A percentile compares a stretch with the other conserved stretches of the same genome.
Conservation (phyloP, 1,140 invertebrate genomes). For the Steinernema khuongi region DNA sequence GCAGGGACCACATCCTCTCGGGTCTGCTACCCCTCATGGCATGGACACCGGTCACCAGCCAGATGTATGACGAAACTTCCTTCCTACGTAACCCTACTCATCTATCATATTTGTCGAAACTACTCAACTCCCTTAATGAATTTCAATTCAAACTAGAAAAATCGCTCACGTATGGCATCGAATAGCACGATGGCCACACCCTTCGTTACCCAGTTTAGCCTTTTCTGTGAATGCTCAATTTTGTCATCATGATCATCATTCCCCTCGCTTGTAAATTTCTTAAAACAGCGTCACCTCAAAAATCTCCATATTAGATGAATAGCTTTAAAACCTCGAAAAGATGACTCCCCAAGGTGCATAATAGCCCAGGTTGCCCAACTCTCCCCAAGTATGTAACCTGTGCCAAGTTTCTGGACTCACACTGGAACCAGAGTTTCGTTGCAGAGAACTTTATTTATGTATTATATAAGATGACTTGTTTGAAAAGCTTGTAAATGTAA, state of each 20-base stretch:
- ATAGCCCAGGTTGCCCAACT: too few relatives aligned
- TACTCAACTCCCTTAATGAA: slow-evolving; percentile 82
- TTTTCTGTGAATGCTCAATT: slow-evolving; percentile 3
- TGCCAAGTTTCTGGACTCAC: too few relatives aligned
- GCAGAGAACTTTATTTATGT: too few relatives aligned
- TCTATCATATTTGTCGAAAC: slow-evolving; percentile 80
- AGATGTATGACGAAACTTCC: slow-evolving; percentile 92
- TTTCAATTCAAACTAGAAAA: slow-evolving; percentile 86
- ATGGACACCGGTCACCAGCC: slow-evolving; percentile 73
- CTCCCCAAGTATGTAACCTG: too few relatives aligned
- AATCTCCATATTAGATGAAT: not conserved
- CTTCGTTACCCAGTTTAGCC: slow-evolving; percentile 4
- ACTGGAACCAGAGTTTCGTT: too few relatives aligned
- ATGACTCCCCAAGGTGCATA: too few relatives aligned
- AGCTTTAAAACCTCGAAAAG: not conserved
- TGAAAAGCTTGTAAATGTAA: too few relatives aligned
- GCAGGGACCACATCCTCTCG: slow-evolving; percentile 83
- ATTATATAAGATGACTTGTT: too few relatives aligned
- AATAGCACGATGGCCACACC: not conserved
- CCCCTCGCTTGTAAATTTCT: not conserved
- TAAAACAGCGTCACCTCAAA: not conserved
- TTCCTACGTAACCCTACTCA: slow-evolving; percentile 79
- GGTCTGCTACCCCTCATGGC: slow-evolving; percentile 80
- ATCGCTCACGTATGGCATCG: slow-evolving; percentile 84
- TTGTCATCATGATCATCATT: not conserved